Conservation (phyloP, 2,113 vertebrate genomes). For the Forbesichthys papilliferus region DNA sequence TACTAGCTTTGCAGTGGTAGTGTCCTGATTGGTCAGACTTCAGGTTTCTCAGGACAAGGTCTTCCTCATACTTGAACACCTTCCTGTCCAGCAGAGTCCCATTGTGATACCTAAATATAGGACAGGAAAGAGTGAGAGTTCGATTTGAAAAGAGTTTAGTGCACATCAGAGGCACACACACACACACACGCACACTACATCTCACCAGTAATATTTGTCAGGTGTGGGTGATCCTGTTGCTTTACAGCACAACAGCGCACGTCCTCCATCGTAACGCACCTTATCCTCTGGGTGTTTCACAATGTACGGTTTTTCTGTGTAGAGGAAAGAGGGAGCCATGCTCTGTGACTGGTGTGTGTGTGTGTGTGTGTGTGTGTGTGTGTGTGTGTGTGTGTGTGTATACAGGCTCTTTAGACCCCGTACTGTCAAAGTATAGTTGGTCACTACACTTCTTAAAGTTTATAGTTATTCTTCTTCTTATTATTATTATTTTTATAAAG, state of each 20-base stretch:
- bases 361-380: conserved; percentile 20
- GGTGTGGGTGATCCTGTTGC: conserved; percentile 84
- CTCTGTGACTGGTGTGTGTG: conserved; percentile 18
- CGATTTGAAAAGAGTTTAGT: neutral
- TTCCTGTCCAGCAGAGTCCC: conserved; percentile 84
- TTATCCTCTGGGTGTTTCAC: conserved; percentile 87
- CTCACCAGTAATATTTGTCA: conserved; percentile 92
- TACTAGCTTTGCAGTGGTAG: conserved; percentile 92
- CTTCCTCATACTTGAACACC: conserved; percentile 74
- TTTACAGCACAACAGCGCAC: conserved; percentile 89
- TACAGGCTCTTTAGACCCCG: conserved; percentile 28
- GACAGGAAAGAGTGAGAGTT: neutral
- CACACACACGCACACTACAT: neutral
- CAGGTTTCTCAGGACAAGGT: conserved; percentile 78
- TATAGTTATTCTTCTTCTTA: neutral
- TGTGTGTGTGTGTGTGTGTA: conserved; percentile 26
- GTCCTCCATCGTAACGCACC: conserved; percentile 83
- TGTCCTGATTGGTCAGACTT: conserved; percentile 76
- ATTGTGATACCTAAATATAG: conserved; percentile 88
- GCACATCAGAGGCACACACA: neutral
- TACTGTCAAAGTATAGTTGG: neutral
- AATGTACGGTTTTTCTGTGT: conserved; percentile 88
- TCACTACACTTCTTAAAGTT: too few species aligned
- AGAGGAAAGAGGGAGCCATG: conserved; percentile 19
- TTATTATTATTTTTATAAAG: too few species aligned